Evolutionary conservation across 1,140 invertebrate genomes (phyloP).

Genomic region (Monochamus saltuarius): DNA sequence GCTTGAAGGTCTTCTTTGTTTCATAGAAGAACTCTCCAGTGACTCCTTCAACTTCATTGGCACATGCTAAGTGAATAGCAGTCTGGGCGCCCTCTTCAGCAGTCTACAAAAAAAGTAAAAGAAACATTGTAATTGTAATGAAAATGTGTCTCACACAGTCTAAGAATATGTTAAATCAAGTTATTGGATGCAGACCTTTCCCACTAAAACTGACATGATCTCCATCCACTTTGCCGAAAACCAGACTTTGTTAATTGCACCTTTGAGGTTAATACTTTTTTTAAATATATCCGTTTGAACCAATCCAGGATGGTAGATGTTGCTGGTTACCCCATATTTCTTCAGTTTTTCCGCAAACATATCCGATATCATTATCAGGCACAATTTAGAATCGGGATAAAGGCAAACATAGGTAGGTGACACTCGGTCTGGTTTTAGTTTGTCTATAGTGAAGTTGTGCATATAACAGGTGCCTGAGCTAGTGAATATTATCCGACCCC

Average conservation of each 20-base stretch:
- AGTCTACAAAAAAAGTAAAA: conserved; percentile 15
- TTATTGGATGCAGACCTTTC: too few relatives aligned
- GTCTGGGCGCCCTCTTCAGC: conserved; percentile 26
- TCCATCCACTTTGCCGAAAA: too few relatives aligned
- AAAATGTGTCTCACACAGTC: too few relatives aligned
- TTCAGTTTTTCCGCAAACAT: conserved; percentile 61
- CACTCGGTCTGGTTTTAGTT: conserved; percentile 42
- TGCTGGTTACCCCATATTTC: conserved; percentile 47
- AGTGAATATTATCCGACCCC: conserved; percentile 53
- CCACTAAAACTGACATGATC: too few relatives aligned
- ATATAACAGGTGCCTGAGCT: conserved; percentile 38
- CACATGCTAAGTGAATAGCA: conserved; percentile 16
- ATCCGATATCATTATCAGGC: conserved; percentile 65
- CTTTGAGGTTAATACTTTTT: too few relatives aligned
- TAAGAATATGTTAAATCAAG: too few relatives aligned
- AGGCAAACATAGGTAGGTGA: conserved; percentile 47
- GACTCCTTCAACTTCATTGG: conserved; percentile 16
- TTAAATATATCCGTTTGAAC: not conserved
- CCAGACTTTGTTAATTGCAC: too few relatives aligned
- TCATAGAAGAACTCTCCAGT: conserved; percentile 26
- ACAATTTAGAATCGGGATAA: conserved; percentile 59
- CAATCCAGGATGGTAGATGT: conserved; percentile 16
- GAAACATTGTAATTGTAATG: too few relatives aligned
- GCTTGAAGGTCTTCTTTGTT: conserved; percentile 4
- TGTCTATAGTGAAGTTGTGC: conserved; percentile 21